A percentile compares a stretch with the other conserved stretches of the same genome.
These are phyloP conservation scores for Eulacestoma nigropectus DNA, from an alignment of 2,113 vertebrate genomes.

Conservation along the genomic window DNA sequence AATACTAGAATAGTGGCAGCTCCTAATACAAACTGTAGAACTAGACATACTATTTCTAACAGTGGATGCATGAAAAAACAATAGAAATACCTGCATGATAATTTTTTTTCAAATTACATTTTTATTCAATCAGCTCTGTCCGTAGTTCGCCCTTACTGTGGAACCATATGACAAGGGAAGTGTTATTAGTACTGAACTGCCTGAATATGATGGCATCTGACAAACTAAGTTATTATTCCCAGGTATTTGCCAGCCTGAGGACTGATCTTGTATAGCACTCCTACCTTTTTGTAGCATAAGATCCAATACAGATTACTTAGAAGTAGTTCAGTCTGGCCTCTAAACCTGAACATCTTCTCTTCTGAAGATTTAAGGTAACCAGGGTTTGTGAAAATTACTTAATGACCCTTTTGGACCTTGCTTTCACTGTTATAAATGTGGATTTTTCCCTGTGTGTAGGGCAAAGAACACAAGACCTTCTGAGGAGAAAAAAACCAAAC, in stretches of 20 bases:
- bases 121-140: neutral
- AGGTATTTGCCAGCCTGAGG: neutral
- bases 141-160: neutral
- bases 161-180: neutral
- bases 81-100: neutral
- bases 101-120: neutral
- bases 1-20: neutral
- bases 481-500: neutral
- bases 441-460: neutral
- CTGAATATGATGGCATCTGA: neutral
- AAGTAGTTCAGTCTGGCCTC: neutral
- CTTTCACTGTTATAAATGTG: neutral
- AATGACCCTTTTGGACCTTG: neutral
- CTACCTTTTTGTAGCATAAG: neutral
- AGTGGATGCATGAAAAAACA: neutral
- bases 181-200: neutral
- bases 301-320: neutral
- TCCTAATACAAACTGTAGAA: neutral
- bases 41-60: neutral
- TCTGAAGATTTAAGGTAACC: neutral
- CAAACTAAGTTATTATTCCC: neutral
- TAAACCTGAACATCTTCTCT: neutral
- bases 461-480: neutral
- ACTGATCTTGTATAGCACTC: neutral
- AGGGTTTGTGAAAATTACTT: neutral